Conservation (phyloP, 1,140 invertebrate genomes). For the Zaprionus vittiger region DNA sequence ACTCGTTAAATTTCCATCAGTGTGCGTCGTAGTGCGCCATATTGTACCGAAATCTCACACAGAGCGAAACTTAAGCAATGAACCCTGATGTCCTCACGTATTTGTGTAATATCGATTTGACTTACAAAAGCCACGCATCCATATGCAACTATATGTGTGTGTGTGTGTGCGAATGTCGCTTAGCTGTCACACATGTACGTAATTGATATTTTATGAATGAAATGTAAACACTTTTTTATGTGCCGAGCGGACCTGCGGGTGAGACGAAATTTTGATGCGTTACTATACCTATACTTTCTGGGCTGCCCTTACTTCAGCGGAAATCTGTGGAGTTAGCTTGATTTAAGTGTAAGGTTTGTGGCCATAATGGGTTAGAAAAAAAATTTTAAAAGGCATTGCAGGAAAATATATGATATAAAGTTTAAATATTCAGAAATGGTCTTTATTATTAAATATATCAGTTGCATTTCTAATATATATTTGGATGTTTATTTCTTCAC, state of each 20-base stretch:
- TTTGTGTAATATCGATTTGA: slow-evolving; percentile 80
- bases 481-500: too few relatives aligned
- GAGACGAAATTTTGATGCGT: slow-evolving; percentile 30
- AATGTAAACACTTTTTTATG: slow-evolving; percentile 82
- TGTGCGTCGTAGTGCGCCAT: slow-evolving; percentile 72
- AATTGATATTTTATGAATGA: slow-evolving; percentile 83
- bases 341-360: background rate
- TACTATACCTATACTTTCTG: slow-evolving; percentile 23
- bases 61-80: slow-evolving; percentile 63
- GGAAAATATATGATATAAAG: too few relatives aligned
- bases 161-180: slow-evolving; percentile 44
- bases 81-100: slow-evolving; percentile 82
- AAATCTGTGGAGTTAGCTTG: background rate
- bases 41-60: slow-evolving; percentile 72
- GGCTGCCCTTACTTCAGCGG: background rate
- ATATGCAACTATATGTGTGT: slow-evolving; percentile 6
- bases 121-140: slow-evolving; percentile 63
- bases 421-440: too few relatives aligned
- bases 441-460: too few relatives aligned
- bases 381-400: too few relatives aligned
- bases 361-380: background rate
- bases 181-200: slow-evolving; percentile 76
- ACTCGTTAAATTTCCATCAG: slow-evolving; percentile 82
- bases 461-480: too few relatives aligned
- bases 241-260: slow-evolving; percentile 21